A percentile compares a stretch with the other conserved stretches of the same genome.
phyloP scores from a whole-genome alignment of 2,797 vertebrate genomes.

The Allobates femoralis region DNA sequence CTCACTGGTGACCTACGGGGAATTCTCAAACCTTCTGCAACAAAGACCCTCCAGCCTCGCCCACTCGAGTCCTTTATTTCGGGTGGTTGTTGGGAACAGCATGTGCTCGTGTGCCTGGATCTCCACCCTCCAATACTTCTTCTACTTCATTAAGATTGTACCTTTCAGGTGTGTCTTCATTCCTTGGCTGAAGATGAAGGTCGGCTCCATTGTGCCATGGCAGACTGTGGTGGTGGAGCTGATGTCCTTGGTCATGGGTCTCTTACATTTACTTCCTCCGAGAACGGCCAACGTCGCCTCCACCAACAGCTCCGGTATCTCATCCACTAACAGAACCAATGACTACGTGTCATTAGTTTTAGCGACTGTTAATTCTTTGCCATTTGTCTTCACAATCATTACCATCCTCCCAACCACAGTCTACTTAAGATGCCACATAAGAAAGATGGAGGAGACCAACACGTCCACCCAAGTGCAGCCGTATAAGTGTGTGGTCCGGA shows the following conservation, averaged over 20 bases:
- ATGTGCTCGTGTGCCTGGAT: neutral
- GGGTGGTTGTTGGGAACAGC: neutral
- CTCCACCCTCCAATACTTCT: neutral
- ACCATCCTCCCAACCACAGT: neutral
- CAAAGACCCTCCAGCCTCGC: neutral
- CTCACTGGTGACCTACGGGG: too few relatives aligned
- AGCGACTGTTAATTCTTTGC: neutral
- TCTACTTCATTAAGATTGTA: constrained; percentile 27
- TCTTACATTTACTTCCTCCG: neutral
- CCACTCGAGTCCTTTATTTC: neutral
- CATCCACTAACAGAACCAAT: neutral
- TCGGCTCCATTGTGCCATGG: neutral
- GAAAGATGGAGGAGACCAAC: neutral
- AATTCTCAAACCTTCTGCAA: neutral
- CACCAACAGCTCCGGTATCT: neutral
- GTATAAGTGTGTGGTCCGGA: neutral
- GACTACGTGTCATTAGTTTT: neutral
- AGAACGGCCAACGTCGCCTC: neutral
- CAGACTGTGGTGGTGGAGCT: constrained; percentile 21
- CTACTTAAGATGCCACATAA: neutral
- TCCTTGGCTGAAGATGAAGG: constrained; percentile 8
- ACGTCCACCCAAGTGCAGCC: neutral
- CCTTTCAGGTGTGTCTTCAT: neutral
- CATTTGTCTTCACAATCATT: neutral
- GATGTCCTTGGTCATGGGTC: neutral